Evolutionary conservation across 2,113 vertebrate species (phyloP), one percentile per base, ranked within the genome.

Genomic region (Hylia prasina): DNA sequence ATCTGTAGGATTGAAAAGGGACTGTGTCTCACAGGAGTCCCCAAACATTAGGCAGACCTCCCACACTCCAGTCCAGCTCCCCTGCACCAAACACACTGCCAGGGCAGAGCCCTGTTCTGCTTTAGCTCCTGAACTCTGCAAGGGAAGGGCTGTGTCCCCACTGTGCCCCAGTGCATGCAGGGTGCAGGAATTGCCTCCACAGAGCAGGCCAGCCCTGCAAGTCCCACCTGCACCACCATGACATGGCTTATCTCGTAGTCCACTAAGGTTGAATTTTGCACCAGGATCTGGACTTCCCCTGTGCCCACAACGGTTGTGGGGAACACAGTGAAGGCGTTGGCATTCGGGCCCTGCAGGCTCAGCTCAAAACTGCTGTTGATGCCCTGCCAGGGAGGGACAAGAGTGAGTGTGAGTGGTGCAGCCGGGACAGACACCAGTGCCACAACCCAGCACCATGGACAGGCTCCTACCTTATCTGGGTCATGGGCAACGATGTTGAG

Each of bases 401-500:
- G 28, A 57, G 16, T 22, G 2, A 96, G 78, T 37, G n/a, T 40
- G 72, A 47, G 15, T 42, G 17, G 19, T 64, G 75, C 40, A 77
- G 39, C 44, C 39, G 75, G 39, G 53, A 58, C 28, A 53, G 53
- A 35, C 22, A 37, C 10, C 10, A 10, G n/a, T 13, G 42, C 10
- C 23, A 35, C 33, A 24, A 11, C 28, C 33, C 44, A 53, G n/a
- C 13, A 11, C 33, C 24, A 13, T 8, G 42, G 47, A 76, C 30
- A 37, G n/a, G 16, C 42, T 50, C 91, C 82, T 80, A 98, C 99
- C 98, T 98, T 98, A 82, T 99, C 99, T 0, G 75, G 90, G 90
- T 99, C 99, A 0, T 96, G 97, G 72, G 98, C 97, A 2, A 90
- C 95, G 31, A 99, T 99, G 85, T 73, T 96, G 86, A 99, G 96